phyloP scores from a whole-genome alignment of 2,797 vertebrate genomes.

The Cossypha niveicapilla region DNA sequence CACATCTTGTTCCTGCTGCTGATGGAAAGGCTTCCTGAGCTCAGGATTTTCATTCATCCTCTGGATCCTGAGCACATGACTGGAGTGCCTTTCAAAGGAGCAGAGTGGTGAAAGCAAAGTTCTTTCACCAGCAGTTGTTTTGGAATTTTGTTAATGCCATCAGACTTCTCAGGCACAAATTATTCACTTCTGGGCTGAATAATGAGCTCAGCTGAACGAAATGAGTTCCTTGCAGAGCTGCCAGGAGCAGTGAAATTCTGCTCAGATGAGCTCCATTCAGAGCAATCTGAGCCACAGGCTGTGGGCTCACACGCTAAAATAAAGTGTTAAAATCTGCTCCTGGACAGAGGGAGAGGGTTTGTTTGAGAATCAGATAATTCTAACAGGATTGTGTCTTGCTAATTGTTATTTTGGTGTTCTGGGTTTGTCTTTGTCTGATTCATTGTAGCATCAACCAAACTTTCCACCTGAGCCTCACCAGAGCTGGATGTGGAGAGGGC shows the following conservation, averaged over 20 bases:
- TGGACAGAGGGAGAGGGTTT: background rate
- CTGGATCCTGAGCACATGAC: background rate
- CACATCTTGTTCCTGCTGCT: background rate
- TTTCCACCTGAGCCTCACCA: background rate
- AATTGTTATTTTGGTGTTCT: background rate
- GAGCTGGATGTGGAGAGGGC: background rate
- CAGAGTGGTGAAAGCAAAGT: background rate
- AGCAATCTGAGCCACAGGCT: background rate
- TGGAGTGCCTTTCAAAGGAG: background rate
- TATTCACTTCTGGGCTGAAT: background rate
- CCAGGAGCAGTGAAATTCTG: background rate
- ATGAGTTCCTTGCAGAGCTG: background rate
- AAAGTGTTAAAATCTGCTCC: background rate
- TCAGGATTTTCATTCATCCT: background rate
- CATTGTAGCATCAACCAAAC: background rate
- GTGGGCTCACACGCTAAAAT: fast-evolving
- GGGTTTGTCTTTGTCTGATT: background rate
- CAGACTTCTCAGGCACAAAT: background rate
- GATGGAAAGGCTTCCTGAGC: background rate
- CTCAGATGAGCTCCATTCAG: background rate
- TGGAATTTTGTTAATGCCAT: background rate
- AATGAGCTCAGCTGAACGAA: background rate
- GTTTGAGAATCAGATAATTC: background rate
- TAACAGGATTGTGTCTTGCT: background rate
- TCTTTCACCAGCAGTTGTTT: background rate